These are phyloP conservation scores for Zosterops pallidus DNA, from an alignment of 2,113 vertebrate genomes.

Conservation along the genomic window DNA sequence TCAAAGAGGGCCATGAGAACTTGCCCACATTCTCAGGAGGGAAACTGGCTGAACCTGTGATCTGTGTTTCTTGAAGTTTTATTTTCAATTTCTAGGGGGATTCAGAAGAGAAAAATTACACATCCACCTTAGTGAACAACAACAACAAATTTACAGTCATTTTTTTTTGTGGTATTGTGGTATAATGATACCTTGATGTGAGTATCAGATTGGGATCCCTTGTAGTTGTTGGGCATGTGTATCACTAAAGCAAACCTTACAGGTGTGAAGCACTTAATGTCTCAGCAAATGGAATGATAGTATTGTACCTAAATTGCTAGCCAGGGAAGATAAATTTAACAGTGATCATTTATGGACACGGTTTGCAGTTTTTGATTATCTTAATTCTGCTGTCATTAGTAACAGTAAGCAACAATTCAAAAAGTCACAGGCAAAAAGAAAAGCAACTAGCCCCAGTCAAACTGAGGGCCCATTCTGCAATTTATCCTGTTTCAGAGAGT, in stretches of 20 bases:
- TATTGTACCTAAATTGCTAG: neutral
- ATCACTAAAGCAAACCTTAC: neutral
- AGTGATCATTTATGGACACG: neutral
- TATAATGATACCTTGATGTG: too few relatives aligned
- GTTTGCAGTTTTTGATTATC: neutral
- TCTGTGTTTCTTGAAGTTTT: neutral
- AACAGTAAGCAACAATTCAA: neutral
- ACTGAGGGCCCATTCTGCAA: rapidly evolving
- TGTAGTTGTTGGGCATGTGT: neutral
- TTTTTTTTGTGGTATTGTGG: neutral
- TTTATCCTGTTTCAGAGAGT: neutral
- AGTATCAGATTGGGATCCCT: neutral
- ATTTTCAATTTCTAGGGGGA: neutral
- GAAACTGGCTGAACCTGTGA: neutral
- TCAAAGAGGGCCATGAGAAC: neutral
- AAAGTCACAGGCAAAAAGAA: neutral
- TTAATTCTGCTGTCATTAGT: neutral
- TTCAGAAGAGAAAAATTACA: neutral
- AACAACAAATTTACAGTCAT: neutral
- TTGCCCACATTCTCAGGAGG: neutral
- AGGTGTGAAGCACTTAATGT: neutral
- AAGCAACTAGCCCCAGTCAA: neutral
- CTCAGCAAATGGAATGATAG: neutral
- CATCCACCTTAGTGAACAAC: neutral
- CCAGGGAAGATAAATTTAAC: neutral